These are phyloP conservation scores for Sceloporus tristichus DNA, from an alignment of 2,113 vertebrate genomes.

Conservation along the genomic window DNA sequence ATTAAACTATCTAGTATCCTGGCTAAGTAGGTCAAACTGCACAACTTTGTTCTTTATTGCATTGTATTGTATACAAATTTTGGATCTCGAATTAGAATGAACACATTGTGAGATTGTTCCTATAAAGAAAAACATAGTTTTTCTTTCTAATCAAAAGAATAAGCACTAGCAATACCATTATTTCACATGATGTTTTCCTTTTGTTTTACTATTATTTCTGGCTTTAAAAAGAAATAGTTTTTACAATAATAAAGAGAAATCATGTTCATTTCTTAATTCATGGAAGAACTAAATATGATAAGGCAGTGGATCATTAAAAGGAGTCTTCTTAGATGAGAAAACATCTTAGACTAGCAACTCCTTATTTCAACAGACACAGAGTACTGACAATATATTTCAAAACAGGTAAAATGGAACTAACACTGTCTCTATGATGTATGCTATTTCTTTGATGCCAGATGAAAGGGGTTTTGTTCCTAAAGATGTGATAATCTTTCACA, in stretches of 20 bases:
- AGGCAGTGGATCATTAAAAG: not conserved
- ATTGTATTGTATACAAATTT: not conserved
- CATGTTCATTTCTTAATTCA: not conserved
- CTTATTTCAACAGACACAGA: slow-evolving; percentile 17
- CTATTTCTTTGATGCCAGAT: slow-evolving; percentile 73
- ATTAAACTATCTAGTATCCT: not conserved
- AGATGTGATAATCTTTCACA: slow-evolving; percentile 53
- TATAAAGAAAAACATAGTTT: too few relatives aligned
- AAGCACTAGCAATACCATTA: not conserved
- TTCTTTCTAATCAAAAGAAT: not conserved
- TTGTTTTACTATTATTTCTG: not conserved
- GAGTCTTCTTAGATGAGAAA: slow-evolving; percentile 28
- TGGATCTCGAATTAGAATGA: not conserved
- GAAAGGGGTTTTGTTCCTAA: slow-evolving; percentile 65
- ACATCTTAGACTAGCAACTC: not conserved
- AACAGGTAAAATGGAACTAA: slow-evolving; percentile 52
- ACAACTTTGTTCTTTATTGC: not conserved
- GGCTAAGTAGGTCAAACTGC: too few relatives aligned
- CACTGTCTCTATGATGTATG: slow-evolving; percentile 54
- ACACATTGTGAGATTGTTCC: not conserved
- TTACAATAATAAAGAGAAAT: not conserved
- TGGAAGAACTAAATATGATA: not conserved
- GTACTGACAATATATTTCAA: slow-evolving; percentile 21
- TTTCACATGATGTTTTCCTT: not conserved
- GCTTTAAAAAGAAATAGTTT: not conserved